Evolutionary conservation across 2,113 vertebrate species (phyloP).

Genomic region (Archocentrus centrarchus): DNA sequence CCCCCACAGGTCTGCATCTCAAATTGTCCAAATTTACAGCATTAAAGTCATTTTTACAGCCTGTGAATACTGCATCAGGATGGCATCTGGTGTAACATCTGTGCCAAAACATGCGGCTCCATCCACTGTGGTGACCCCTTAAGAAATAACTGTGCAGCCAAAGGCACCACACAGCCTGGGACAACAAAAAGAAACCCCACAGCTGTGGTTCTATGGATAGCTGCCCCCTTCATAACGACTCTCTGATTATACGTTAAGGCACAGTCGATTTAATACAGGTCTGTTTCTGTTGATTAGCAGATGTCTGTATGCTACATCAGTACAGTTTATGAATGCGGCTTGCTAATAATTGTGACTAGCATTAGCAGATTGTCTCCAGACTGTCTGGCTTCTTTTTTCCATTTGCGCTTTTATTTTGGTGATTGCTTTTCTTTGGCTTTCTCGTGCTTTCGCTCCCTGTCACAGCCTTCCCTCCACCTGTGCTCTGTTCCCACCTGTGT

Average conservation of each 20-base stretch:
- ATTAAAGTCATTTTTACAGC: not conserved
- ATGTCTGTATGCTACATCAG: not conserved
- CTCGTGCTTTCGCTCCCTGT: not conserved
- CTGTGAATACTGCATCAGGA: no score
- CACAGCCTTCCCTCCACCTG: not conserved
- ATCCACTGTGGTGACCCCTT: no score
- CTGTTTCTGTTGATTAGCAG: not conserved
- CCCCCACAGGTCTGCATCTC: not conserved
- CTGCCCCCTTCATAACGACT: not conserved
- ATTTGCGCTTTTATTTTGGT: not conserved
- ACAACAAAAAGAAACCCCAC: not conserved
- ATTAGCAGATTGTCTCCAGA: not conserved
- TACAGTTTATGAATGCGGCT: not conserved
- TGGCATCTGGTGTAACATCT: no score
- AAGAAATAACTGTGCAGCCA: no score
- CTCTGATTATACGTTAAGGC: no score
- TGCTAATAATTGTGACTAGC: not conserved
- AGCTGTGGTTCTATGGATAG: not conserved
- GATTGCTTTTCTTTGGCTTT: not conserved
- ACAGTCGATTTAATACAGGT: not conserved
- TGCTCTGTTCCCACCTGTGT: not conserved
- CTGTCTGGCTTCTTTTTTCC: not conserved
- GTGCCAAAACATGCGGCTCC: no score
- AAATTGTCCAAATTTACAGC: not conserved
- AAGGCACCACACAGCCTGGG: not conserved